These are phyloP conservation scores for Halocaridina rubra DNA, from an alignment of 2,888 invertebrate genomes.

Conservation along the genomic window DNA sequence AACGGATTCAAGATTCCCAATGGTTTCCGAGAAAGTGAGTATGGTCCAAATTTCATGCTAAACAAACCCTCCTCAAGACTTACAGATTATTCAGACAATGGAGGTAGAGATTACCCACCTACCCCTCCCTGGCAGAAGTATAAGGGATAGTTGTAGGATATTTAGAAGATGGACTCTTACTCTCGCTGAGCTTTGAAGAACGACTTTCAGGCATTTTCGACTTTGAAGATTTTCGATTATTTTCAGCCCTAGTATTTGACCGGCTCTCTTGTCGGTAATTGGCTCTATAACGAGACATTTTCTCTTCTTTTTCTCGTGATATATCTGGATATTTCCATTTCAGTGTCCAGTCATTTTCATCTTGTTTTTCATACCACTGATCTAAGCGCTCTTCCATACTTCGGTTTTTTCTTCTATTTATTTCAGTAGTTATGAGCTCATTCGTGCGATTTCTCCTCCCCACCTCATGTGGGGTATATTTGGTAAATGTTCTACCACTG, in stretches of 20 bases:
- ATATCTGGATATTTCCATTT: constrained; percentile 46
- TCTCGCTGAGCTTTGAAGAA: constrained; percentile 22
- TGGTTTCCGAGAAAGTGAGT: constrained; percentile 58
- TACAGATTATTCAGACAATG: constrained; percentile 46
- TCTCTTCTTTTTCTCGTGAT: constrained; percentile 2
- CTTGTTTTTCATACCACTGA: constrained; percentile 51
- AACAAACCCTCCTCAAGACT: constrained; percentile 49
- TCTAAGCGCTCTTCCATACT: constrained; percentile 61
- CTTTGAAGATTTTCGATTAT: constrained; percentile 28
- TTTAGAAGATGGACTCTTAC: constrained; percentile 4
- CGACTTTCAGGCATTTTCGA: background rate
- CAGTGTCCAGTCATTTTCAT: constrained; percentile 38
- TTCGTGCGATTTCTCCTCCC: constrained; percentile 51
- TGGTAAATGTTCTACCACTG: constrained; percentile 58
- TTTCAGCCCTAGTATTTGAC: constrained; percentile 29
- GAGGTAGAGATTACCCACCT: constrained; percentile 41
- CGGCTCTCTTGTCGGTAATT: constrained; percentile 19
- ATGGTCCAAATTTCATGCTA: constrained; percentile 62
- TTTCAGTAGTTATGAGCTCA: constrained; percentile 52
- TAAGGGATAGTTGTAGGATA: background rate
- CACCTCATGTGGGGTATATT: constrained; percentile 56
- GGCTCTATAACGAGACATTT: background rate
- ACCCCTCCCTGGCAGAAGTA: too few relatives aligned
- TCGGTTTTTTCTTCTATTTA: constrained; percentile 54
- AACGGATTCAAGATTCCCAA: constrained; percentile 57